These are phyloP conservation scores for Cryptotis parvus DNA, from an alignment of 2,113 vertebrate species.

Conservation along the genomic window DNA sequence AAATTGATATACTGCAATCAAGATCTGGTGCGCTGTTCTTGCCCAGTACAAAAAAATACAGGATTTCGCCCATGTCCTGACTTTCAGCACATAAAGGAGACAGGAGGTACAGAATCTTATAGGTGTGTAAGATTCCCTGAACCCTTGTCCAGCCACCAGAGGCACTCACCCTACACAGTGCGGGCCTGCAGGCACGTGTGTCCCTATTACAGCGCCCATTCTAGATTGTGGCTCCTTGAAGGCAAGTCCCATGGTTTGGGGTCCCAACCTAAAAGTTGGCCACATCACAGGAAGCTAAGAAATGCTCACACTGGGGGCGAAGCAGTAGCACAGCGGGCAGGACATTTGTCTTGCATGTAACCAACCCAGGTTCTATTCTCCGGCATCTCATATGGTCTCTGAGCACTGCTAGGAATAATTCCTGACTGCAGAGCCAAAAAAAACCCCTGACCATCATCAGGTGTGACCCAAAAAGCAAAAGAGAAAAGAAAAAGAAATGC, in stretches of 20 bases:
- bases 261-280: neutral
- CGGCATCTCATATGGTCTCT: too few species aligned
- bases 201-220: neutral
- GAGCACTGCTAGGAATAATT: too few species aligned
- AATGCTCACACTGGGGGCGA: neutral
- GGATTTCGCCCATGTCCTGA: conserved; percentile 36
- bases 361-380: too few species aligned
- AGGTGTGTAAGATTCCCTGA: neutral
- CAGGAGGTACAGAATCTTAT: neutral
- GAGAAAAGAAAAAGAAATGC: neutral
- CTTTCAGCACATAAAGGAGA: neutral
- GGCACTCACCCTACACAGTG: too few species aligned
- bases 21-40: neutral
- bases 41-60: neutral
- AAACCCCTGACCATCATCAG: too few species aligned
- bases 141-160: neutral
- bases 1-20: conserved; percentile 1
- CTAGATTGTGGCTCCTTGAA: neutral
- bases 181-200: too few species aligned
- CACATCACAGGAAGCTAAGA: neutral
- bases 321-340: too few species aligned
- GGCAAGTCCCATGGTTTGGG: neutral
- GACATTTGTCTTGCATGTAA: too few species aligned
- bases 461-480: too few species aligned
- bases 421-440: too few species aligned